Percentiles rank a stretch among this genome's conserved stretches.
phyloP scores from a whole-genome alignment of 30 jellyfish, hydroid and myxozoan species.

The Clytia hemisphaerica region DNA sequence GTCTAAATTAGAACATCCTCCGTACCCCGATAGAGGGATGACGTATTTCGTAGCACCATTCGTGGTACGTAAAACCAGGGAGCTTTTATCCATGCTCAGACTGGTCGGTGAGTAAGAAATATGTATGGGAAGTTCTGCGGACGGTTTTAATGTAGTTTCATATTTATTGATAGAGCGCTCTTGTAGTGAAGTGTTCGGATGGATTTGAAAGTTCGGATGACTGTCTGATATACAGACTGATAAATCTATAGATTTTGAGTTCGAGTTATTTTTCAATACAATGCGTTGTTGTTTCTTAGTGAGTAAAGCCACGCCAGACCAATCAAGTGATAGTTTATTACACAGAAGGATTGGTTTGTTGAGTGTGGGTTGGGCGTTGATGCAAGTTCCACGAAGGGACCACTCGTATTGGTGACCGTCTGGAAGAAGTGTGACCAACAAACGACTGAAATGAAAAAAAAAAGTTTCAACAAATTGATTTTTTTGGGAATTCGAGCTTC shows the following conservation, averaged over 20 bases:
- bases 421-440: slow-evolving; percentile 49
- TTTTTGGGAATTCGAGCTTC: too few species aligned
- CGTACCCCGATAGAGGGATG: slow-evolving; percentile 45
- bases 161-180: slow-evolving; percentile 14
- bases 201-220: slow-evolving; percentile 72
- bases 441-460: slow-evolving; percentile 27
- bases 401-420: slow-evolving; percentile 82
- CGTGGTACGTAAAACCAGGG: slow-evolving; percentile 55
- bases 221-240: slow-evolving; percentile 52
- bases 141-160: slow-evolving; percentile 58
- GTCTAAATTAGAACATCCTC: slow-evolving; percentile 22
- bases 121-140: slow-evolving; percentile 68
- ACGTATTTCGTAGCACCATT: slow-evolving; percentile 58
- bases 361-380: slow-evolving; percentile 22
- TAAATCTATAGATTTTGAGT: slow-evolving; percentile 28
- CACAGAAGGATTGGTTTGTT: slow-evolving; percentile 62
- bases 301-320: slow-evolving; percentile 84
- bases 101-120: slow-evolving; percentile 60
- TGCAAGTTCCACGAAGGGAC: slow-evolving; percentile 55
- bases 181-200: slow-evolving; percentile 30
- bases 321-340: slow-evolving; percentile 52
- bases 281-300: slow-evolving; percentile 65
- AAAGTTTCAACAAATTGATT: too few species aligned
- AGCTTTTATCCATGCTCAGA: slow-evolving; percentile 50
- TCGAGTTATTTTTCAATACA: slow-evolving; percentile 51